phyloP scores from a whole-genome alignment of 2,888 invertebrate species.

The Agonum fuliginosum region DNA sequence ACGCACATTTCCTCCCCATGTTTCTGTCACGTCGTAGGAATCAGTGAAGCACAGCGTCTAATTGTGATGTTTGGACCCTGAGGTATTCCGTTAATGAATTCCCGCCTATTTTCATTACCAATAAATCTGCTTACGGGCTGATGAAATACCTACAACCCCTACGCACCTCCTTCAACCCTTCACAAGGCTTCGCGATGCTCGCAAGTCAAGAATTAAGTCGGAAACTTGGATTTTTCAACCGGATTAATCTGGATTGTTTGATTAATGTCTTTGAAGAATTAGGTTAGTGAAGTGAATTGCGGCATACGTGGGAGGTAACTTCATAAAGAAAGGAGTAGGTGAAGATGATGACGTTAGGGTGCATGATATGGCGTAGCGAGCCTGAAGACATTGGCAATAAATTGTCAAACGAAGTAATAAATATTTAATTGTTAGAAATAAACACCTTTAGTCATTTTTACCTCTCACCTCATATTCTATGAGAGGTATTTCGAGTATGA shows the following conservation, averaged over 20 bases:
- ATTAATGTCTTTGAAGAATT: conserved; percentile 45
- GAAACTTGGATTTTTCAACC: conserved; percentile 43
- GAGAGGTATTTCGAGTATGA: too few species aligned
- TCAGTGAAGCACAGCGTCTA: conserved; percentile 50
- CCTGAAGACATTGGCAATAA: too few species aligned
- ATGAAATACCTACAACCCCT: conserved; percentile 43
- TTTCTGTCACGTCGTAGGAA: too few species aligned
- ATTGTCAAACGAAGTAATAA: too few species aligned
- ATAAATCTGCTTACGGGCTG: conserved; percentile 56
- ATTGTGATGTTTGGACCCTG: conserved; percentile 59
- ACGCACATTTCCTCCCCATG: too few species aligned
- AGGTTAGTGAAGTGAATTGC: conserved; percentile 19
- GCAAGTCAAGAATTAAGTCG: not conserved
- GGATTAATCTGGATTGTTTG: conserved; percentile 32
- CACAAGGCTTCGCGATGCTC: not conserved
- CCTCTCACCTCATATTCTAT: too few species aligned
- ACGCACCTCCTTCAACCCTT: not conserved
- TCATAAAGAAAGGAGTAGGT: not conserved
- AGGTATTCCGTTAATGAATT: conserved; percentile 57
- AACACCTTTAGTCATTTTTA: too few species aligned
- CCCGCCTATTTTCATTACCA: conserved; percentile 53
- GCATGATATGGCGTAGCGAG: too few species aligned
- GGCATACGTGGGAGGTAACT: not conserved
- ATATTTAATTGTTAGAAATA: too few species aligned
- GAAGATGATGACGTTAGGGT: too few species aligned